A percentile compares a stretch with the other conserved stretches of the same genome.
These are phyloP conservation scores for Sciurus vulgaris DNA, from an alignment of 2,797 vertebrate genomes.

Conservation along the genomic window DNA sequence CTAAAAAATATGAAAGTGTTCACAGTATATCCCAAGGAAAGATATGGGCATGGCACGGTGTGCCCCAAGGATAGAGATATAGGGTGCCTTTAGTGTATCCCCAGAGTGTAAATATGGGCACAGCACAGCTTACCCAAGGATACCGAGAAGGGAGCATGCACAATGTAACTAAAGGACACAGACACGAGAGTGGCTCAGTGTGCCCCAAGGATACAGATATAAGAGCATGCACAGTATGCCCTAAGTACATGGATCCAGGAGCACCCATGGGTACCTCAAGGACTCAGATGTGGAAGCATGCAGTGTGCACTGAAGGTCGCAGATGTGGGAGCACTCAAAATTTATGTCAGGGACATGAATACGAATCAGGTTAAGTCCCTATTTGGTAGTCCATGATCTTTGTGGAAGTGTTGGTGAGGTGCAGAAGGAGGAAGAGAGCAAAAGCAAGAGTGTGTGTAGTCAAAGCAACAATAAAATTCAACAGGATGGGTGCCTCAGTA, in stretches of 20 bases:
- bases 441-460: neutral
- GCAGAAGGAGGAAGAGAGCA: neutral
- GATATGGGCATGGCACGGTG: neutral
- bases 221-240: neutral
- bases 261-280: neutral
- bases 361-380: neutral
- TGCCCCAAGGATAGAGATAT: neutral
- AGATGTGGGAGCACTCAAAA: neutral
- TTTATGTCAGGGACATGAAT: neutral
- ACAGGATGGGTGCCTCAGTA: neutral
- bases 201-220: neutral
- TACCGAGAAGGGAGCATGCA: neutral
- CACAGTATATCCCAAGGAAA: neutral
- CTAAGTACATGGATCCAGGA: neutral
- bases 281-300: neutral
- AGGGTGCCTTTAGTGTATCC: neutral
- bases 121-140: neutral
- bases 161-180: neutral
- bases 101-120: neutral
- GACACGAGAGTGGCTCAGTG: neutral
- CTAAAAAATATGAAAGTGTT: neutral
- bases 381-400: neutral
- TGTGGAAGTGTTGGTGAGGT: neutral
- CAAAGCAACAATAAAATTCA: slow-evolving; percentile 6
- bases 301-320: neutral